These are phyloP conservation scores for Eupithecia abbreviata DNA, from an alignment of 2,888 invertebrate genomes.

Conservation along the genomic window DNA sequence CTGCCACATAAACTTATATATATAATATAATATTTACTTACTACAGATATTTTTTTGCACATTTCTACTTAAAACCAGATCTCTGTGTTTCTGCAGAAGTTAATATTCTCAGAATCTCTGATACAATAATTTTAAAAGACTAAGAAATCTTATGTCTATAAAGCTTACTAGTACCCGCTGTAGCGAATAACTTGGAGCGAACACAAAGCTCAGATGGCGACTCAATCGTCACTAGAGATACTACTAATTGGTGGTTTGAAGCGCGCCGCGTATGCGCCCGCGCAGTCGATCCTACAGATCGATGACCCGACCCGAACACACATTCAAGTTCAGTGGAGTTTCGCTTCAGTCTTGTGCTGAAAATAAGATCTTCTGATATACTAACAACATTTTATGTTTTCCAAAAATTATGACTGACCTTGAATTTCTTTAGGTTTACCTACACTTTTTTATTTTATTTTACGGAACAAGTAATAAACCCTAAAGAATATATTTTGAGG, in stretches of 20 bases:
- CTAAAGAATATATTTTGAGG: too few species aligned
- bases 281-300: slow-evolving; percentile 62
- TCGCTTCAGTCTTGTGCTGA: slow-evolving; percentile 4
- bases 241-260: slow-evolving; percentile 79
- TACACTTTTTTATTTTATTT: background rate
- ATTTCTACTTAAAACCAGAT: background rate
- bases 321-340: slow-evolving; percentile 38
- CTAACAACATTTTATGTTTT: background rate
- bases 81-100: background rate
- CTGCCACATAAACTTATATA: too few species aligned
- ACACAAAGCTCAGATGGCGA: slow-evolving; percentile 56
- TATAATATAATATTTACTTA: too few species aligned
- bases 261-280: slow-evolving; percentile 74
- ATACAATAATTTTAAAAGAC: background rate
- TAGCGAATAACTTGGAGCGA: background rate
- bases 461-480: background rate
- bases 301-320: slow-evolving; percentile 49
- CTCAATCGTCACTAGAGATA: slow-evolving; percentile 67
- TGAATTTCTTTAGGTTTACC: background rate
- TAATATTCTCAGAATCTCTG: background rate
- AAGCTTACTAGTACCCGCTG: background rate
- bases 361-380: background rate
- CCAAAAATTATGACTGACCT: background rate
- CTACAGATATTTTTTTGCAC: too few species aligned
- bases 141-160: background rate